These are phyloP conservation scores for Amphipoea lucens DNA, from an alignment of 2,888 invertebrate genomes.

Conservation along the genomic window DNA sequence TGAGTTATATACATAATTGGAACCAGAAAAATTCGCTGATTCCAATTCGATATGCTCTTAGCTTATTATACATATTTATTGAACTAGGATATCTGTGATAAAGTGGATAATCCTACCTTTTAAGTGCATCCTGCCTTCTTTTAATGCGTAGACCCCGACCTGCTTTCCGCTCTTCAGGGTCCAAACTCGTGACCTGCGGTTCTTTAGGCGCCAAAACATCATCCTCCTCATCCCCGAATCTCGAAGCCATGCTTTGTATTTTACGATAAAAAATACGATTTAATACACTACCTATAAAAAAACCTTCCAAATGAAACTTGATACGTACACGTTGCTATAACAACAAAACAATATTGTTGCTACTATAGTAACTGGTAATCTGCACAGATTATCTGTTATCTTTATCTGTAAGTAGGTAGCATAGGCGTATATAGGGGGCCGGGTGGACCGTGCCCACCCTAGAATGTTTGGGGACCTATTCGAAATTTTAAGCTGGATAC, in stretches of 20 bases:
- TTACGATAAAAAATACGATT: constrained; percentile 19
- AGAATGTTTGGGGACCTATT: too few species aligned
- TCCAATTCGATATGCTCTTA: too few species aligned
- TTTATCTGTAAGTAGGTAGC: neutral
- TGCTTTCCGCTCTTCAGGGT: constrained; percentile 93
- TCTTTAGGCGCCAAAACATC: constrained; percentile 88
- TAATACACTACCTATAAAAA: constrained; percentile 20
- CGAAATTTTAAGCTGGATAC: too few species aligned
- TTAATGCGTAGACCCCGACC: constrained; percentile 93
- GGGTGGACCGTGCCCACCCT: too few species aligned
- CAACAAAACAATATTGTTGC: constrained; percentile 27
- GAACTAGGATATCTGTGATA: neutral
- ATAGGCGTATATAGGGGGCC: too few species aligned
- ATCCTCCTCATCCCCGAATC: constrained; percentile 82
- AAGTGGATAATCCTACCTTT: constrained; percentile 80
- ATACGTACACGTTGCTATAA: constrained; percentile 29
- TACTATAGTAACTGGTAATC: constrained; percentile 36
- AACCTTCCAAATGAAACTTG: constrained; percentile 28
- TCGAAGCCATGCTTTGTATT: constrained; percentile 72
- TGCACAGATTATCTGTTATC: constrained; percentile 6
- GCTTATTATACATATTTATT: neutral
- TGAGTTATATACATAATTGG: too few species aligned
- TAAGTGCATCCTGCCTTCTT: constrained; percentile 90
- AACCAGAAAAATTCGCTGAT: too few species aligned
- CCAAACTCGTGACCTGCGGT: constrained; percentile 91